A percentile compares a stretch with the other conserved stretches of the same genome.
Evolutionary conservation across 2,888 invertebrate species (phyloP).

Genomic region (Notocelia uddmanniana): DNA sequence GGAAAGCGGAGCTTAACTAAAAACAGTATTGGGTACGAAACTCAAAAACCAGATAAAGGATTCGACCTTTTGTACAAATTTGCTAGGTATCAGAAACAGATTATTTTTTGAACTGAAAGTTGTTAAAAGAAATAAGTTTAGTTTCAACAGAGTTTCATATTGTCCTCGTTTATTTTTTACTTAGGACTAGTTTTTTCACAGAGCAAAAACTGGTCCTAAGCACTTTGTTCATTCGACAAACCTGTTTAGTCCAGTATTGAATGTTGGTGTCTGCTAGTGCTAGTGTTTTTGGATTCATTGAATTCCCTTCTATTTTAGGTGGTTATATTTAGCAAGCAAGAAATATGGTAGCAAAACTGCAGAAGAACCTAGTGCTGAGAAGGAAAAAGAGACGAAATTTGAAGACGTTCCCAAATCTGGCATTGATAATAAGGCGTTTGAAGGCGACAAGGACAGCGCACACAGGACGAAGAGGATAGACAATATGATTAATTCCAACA

Average conservation of each 20-base stretch:
- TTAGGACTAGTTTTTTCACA: background rate
- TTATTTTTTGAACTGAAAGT: too few species aligned
- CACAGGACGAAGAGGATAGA: slow-evolving; percentile 56
- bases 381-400: slow-evolving; percentile 55
- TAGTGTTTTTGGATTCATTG: background rate
- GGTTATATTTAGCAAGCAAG: slow-evolving; percentile 89
- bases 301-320: slow-evolving; percentile 75
- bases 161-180: background rate
- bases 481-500: slow-evolving; percentile 46
- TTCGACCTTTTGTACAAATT: too few species aligned
- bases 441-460: slow-evolving; percentile 70
- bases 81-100: too few species aligned
- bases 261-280: background rate
- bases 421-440: slow-evolving; percentile 77
- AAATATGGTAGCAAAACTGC: slow-evolving; percentile 73
- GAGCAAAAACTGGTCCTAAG: background rate
- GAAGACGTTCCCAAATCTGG: slow-evolving; percentile 62
- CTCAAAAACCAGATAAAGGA: too few species aligned
- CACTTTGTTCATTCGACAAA: background rate
- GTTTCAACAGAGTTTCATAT: too few species aligned
- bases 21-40: too few species aligned
- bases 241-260: background rate
- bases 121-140: too few species aligned
- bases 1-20: too few species aligned
- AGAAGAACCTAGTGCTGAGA: slow-evolving; percentile 53